These are phyloP conservation scores for Scyliorhinus canicula DNA, from an alignment of 2,797 vertebrate genomes.

Conservation along the genomic window DNA sequence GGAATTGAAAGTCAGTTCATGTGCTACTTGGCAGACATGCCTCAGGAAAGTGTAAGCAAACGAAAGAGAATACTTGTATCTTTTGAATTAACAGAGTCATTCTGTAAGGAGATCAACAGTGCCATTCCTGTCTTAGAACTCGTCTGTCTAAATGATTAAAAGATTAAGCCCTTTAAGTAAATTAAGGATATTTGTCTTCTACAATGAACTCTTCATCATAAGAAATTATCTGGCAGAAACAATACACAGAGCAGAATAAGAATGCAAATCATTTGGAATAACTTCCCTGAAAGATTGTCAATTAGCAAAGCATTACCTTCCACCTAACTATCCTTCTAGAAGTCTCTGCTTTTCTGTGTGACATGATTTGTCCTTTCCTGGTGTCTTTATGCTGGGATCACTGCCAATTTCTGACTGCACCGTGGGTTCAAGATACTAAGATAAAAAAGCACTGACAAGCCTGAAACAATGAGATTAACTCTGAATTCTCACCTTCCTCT, in stretches of 20 bases:
- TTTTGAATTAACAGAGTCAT: not conserved
- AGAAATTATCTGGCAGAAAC: not conserved
- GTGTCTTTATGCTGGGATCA: not conserved
- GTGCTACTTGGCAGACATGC: not conserved
- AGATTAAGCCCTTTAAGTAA: not conserved
- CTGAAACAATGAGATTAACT: not conserved
- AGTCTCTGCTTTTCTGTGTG: not conserved
- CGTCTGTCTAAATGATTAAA: not conserved
- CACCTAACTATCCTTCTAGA: not conserved
- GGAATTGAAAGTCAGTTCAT: conserved; percentile 10
- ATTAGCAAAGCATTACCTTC: not conserved
- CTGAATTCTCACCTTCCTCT: not conserved
- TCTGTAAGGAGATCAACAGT: not conserved
- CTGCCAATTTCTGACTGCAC: not conserved
- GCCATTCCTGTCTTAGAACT: not conserved
- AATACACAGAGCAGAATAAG: not conserved
- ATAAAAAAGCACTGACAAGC: not conserved
- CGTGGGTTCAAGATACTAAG: not conserved
- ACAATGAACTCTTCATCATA: not conserved
- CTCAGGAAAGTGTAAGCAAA: not conserved
- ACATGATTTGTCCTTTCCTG: conserved; percentile 2
- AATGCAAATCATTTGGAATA: not conserved
- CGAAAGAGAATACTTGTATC: not conserved
- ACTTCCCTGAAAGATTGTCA: not conserved
- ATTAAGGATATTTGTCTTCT: conserved; percentile 10